Base-by-base conservation (phyloP, 64 coral and sea anemone species). In the Montipora capricornis region DNA sequence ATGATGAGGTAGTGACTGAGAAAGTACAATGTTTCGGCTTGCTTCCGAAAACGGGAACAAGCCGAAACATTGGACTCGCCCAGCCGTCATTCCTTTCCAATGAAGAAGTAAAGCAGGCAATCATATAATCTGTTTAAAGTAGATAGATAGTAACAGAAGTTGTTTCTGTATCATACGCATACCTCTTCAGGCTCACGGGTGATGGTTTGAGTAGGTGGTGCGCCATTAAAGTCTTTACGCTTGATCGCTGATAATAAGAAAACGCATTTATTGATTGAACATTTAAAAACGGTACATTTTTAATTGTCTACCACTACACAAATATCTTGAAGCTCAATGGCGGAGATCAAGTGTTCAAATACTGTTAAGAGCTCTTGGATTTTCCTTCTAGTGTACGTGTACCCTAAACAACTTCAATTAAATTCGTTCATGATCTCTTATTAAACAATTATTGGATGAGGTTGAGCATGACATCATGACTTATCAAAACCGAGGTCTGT, bases 21-120 rank as follows among this genome's bases (percentile, higher is more conserved):
- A 64, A 16, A 64, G 61, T 29, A 22, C 17, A 29, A 74, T 74
- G 71, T 24, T 74, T 74, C 71, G 71, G 19, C n/a, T 74, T 74
- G 71, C 8, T 74, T 6, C n/a, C 71, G n/a, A 24, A 74, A 74
- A 74, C 71, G 71, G 71, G 71, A 74, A 74, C n/a, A 20, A 74
- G 71, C n/a, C 71, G 26, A 74, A 44, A 20, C 71, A 74, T 74
- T 74, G 5, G 4, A 84, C 81, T 20, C 44, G 81, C 81, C 67
- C 66, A 29, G 60, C 5, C 80, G 4, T 64, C 9, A 64, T 15
- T 64, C 53, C 53, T 0, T 57, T 57, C 11, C 13, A 37, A 37
- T 64, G 61, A 12, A 64, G 8, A 16, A 16, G 13, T 14, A 12
- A 16, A 16, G 14, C 53, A 37, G 37, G 37, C 37, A 37, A 37